Conservation (phyloP, 2,113 vertebrate species). For the Bujurquina vittata region DNA sequence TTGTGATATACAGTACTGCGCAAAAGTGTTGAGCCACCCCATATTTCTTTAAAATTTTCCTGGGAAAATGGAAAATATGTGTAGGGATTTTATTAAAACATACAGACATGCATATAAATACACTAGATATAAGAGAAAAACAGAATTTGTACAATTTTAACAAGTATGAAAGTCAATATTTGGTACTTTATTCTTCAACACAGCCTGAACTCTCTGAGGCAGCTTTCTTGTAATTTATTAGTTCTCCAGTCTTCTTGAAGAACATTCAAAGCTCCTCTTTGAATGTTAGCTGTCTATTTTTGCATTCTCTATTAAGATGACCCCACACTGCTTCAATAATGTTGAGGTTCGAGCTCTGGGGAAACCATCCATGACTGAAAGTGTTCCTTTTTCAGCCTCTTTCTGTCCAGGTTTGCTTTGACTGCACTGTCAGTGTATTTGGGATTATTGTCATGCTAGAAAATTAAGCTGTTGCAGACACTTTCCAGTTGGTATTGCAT, state of each 20-base stretch:
- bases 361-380: neutral
- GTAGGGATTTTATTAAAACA: neutral
- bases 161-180: neutral
- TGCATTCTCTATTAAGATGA: neutral
- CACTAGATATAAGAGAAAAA: neutral
- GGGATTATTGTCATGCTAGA: neutral
- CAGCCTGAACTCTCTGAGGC: neutral
- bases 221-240: neutral
- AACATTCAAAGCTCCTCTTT: neutral
- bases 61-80: neutral
- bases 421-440: neutral
- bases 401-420: neutral
- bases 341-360: neutral
- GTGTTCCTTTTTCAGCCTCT: neutral
- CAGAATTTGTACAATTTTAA: neutral
- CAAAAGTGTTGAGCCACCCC: neutral
- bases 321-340: neutral
- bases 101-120: neutral
- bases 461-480: neutral
- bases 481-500: neutral
- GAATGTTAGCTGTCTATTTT: neutral
- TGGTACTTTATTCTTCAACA: neutral
- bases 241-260: neutral
- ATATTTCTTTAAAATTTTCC: rapidly evolving
- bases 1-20: neutral